A percentile compares a stretch with the other conserved stretches of the same genome.
Conservation (phyloP, 1,140 invertebrate genomes). For the Aporrectodea caliginosa region DNA sequence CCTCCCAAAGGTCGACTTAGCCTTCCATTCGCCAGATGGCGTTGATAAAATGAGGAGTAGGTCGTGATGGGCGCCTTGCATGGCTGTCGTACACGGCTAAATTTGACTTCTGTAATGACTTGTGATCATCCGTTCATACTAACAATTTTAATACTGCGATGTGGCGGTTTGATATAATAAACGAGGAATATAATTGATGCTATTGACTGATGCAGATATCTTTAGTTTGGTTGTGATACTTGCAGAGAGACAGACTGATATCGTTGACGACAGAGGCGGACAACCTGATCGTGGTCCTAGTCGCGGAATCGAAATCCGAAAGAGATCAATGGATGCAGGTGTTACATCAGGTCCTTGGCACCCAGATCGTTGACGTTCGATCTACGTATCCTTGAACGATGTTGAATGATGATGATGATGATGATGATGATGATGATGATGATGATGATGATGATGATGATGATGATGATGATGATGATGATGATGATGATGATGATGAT, state of each 20-base stretch:
- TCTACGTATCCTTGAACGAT: not conserved
- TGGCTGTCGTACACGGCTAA: too few species aligned
- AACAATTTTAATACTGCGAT: too few species aligned
- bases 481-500: constrained; percentile 3
- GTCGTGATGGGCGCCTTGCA: too few species aligned
- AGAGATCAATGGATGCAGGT: not conserved
- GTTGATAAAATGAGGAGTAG: too few species aligned
- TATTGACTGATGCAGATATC: not conserved
- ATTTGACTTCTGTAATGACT: too few species aligned
- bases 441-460: not conserved
- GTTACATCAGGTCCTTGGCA: not conserved
- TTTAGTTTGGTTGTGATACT: not conserved
- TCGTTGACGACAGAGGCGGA: not conserved
- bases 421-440: constrained; percentile 3
- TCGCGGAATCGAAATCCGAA: not conserved
- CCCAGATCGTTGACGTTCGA: not conserved
- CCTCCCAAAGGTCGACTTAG: too few species aligned
- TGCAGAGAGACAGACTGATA: not conserved
- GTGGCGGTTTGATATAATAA: too few species aligned
- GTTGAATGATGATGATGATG: not conserved
- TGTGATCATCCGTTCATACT: too few species aligned
- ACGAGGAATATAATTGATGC: too few species aligned
- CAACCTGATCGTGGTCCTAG: not conserved
- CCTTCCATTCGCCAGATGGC: too few species aligned
- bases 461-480: not conserved